Base-by-base conservation (phyloP, 2,113 vertebrate species). In the Odocoileus hemionus region DNA sequence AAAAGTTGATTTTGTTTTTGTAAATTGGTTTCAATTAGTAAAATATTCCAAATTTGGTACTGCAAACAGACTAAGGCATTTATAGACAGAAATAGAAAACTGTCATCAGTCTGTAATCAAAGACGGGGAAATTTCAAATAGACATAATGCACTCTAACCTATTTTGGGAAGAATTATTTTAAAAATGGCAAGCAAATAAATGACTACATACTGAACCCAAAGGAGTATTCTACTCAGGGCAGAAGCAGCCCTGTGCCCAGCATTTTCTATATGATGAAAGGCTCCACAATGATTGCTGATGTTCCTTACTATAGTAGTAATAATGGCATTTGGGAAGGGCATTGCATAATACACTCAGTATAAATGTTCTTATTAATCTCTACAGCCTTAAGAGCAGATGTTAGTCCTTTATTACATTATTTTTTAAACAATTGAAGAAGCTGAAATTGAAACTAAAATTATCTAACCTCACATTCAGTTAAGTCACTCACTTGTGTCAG, bases 1-100 rank as follows among this genome's bases (percentile, higher is more conserved):
- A 36, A 55, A 88, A 93, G 16, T 91, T 91, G 55, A 67, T 79
- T 89, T 94, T 96, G 19, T 17, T 89, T 87, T 96, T 91, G 11
- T 39, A 86, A 93, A 94, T 54, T 70, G 58, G 15, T 11, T 96
- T 80, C 28, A 57, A n/a, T 95, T 86, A 39, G 45, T 55, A 79
- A 93, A 79, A 64, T 91, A 95, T 67, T 92, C 76, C 92, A 91
- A 76, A 60, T 84, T 39, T 86, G 16, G 25, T 92, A 70, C 43
- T 97, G 33, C 93, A 94, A 90, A 82, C 52, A 82, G n/a, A 21
- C 4, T 60, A 16, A 92, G 30, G 14, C 39, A 85, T 90, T 89
- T 80, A 50, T 9, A 70, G 30, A 78, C 7, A 70, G 13, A 84
- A 89, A 43, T 7, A 74, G 21, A 84, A 94, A 91, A 52, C 13